Conservation (phyloP, 2,797 vertebrate species). For the Alosa sapidissima region DNA sequence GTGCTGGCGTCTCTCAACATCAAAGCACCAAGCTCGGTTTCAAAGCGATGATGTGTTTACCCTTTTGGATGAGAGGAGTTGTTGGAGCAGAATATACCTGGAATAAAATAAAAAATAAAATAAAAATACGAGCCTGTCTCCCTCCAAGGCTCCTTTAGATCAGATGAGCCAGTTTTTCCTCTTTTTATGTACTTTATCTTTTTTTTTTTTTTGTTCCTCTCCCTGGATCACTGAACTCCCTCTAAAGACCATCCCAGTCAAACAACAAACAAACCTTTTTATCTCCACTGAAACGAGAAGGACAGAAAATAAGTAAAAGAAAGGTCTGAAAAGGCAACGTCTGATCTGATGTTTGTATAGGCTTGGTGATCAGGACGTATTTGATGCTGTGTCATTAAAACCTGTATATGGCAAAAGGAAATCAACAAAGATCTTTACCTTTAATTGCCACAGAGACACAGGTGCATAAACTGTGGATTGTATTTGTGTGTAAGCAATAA, state of each 20-base stretch:
- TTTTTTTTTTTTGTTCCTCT: not conserved
- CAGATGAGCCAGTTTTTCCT: not conserved
- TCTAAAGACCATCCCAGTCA: not conserved
- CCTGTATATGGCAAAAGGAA: not conserved
- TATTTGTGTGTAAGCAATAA: not conserved
- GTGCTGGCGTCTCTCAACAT: not conserved
- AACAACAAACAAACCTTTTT: not conserved
- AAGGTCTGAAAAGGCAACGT: not conserved
- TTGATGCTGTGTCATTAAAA: not conserved
- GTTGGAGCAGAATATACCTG: not conserved
- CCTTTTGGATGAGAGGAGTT: not conserved
- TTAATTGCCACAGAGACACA: not conserved
- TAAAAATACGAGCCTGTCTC: not conserved
- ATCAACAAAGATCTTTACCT: not conserved
- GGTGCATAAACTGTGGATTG: not conserved
- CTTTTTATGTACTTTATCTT: not conserved
- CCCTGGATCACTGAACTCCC: not conserved
- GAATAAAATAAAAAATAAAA: not conserved
- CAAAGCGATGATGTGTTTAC: slow-evolving; percentile 3
- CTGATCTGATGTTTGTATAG: not conserved
- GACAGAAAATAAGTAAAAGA: not conserved
- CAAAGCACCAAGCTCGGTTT: not conserved
- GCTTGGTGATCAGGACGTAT: slow-evolving; percentile 29
- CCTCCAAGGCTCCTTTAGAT: not conserved
- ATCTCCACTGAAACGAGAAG: not conserved